A percentile compares a stretch with the other conserved stretches of the same genome.
phyloP scores from a whole-genome alignment of 2,888 invertebrate species.

The Branchellion lobata region DNA sequence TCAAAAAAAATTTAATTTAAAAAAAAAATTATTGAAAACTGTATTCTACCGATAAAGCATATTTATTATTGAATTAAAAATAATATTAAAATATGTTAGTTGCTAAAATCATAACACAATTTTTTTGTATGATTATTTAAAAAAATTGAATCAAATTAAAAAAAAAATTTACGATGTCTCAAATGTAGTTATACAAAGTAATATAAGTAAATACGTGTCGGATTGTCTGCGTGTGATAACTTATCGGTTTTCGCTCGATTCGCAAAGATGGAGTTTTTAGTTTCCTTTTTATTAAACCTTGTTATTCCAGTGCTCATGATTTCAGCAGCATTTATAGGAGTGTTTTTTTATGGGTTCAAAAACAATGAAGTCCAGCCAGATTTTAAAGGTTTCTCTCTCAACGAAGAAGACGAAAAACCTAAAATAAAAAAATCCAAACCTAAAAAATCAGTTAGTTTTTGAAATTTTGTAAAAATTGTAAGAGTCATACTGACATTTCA shows the following conservation, averaged over 20 bases:
- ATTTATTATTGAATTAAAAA: too few species aligned
- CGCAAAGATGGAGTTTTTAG: not conserved
- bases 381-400: not conserved
- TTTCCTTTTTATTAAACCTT: not conserved
- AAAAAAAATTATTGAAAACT: too few species aligned
- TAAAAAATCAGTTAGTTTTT: not conserved
- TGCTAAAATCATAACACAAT: too few species aligned
- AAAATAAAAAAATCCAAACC: not conserved
- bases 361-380: not conserved
- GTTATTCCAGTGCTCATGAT: not conserved
- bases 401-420: constrained; percentile 1
- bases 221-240: not conserved
- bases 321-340: not conserved
- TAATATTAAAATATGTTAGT: too few species aligned
- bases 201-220: constrained; percentile 22
- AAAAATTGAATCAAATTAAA: too few species aligned
- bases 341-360: constrained; percentile 10
- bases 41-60: too few species aligned
- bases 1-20: too few species aligned
- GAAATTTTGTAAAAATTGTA: not conserved
- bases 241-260: not conserved
- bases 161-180: too few species aligned
- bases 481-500: not conserved
- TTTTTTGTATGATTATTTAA: too few species aligned
- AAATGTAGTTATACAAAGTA: too few species aligned